These are phyloP conservation scores for Hassar affinis DNA, from an alignment of 2,113 vertebrate species.

Conservation along the genomic window DNA sequence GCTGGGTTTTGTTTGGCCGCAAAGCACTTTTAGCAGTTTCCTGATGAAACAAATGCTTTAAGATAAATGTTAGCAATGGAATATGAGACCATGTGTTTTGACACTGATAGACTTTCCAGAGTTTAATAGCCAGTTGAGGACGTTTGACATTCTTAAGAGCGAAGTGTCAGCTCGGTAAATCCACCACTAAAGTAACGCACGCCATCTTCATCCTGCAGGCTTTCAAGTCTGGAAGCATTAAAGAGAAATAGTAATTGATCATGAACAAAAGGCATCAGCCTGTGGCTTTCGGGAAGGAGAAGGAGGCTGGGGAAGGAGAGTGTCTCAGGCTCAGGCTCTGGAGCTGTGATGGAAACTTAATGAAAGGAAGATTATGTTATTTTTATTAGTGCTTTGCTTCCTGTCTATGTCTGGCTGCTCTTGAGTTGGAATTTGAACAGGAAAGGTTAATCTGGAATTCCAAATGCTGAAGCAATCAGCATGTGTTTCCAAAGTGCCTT, in stretches of 20 bases:
- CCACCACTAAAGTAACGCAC: background rate
- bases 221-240: constrained; percentile 16
- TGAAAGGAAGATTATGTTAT: constrained; percentile 65
- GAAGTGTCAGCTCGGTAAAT: constrained; percentile 22
- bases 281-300: background rate
- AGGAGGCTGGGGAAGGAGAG: background rate
- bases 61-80: constrained; percentile 8
- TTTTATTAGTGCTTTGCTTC: constrained; percentile 54
- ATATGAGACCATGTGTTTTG: background rate
- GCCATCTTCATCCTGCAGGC: background rate
- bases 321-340: background rate
- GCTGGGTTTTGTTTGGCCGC: constrained; percentile 6
- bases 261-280: background rate
- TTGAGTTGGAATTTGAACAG: constrained; percentile 57
- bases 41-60: background rate
- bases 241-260: constrained; percentile 21
- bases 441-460: constrained; percentile 38
- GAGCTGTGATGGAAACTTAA: constrained; percentile 61
- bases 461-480: constrained; percentile 18
- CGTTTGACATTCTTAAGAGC: constrained; percentile 1
- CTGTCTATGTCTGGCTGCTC: constrained; percentile 52
- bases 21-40: constrained; percentile 10
- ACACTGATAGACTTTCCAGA: background rate
- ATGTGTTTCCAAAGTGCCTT: background rate
- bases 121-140: constrained; percentile 6